These are phyloP conservation scores for Takifugu bimaculatus DNA, from an alignment of 2,113 vertebrate species.

Conservation along the genomic window DNA sequence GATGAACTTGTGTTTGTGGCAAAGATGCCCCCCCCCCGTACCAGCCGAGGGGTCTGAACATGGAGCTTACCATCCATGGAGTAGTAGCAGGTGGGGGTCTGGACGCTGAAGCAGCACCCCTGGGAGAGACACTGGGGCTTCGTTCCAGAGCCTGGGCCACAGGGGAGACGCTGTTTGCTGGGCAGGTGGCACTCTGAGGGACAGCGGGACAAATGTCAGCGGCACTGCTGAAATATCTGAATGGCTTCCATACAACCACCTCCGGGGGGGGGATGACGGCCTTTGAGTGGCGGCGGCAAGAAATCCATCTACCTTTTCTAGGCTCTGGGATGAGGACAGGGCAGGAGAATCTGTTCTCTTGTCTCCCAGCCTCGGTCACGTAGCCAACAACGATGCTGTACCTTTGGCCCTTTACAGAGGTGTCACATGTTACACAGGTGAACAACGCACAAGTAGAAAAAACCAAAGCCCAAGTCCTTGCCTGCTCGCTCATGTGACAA, in stretches of 20 bases:
- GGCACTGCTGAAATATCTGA: slow-evolving; percentile 37
- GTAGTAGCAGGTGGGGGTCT: slow-evolving; percentile 68
- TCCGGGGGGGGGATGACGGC: slow-evolving; percentile 19
- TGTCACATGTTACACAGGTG: slow-evolving; percentile 22
- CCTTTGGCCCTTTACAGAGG: slow-evolving; percentile 46
- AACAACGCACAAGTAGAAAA: slow-evolving; percentile 25
- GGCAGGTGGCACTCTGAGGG: slow-evolving; percentile 71
- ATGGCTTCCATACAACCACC: slow-evolving; percentile 28
- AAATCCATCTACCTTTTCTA: slow-evolving; percentile 53
- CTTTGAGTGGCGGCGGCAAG: slow-evolving; percentile 22
- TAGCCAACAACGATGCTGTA: slow-evolving; percentile 63
- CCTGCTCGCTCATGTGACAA: slow-evolving; percentile 72
- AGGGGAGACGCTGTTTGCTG: slow-evolving; percentile 65
- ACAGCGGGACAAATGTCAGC: slow-evolving; percentile 55
- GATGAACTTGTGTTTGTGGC: slow-evolving; percentile 22
- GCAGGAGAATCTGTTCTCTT: slow-evolving; percentile 64
- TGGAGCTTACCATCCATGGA: slow-evolving; percentile 73
- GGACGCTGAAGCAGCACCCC: slow-evolving; percentile 72
- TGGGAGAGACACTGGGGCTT: slow-evolving; percentile 59
- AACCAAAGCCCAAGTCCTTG: slow-evolving; percentile 50
- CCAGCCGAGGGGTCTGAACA: slow-evolving; percentile 40
- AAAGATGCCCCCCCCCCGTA: slow-evolving; percentile 40
- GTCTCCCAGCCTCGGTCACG: slow-evolving; percentile 39
- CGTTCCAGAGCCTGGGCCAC: slow-evolving; percentile 51
- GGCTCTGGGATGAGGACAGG: slow-evolving; percentile 31